phyloP scores from a whole-genome alignment of 2,113 vertebrate species.

The Henicopernis longicauda region DNA sequence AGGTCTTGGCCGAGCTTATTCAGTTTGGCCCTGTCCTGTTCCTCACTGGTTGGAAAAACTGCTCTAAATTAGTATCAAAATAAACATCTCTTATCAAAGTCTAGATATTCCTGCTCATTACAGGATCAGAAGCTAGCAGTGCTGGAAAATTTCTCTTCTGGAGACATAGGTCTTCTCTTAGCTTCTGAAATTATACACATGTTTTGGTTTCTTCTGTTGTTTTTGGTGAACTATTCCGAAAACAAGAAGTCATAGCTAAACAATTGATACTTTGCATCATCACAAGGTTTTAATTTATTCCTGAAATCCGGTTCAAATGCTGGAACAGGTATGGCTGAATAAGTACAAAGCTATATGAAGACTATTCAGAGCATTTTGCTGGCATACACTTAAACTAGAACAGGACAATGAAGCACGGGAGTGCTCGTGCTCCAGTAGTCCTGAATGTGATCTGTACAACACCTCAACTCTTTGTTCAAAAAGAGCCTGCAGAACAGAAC shows the following conservation, averaged over 20 bases:
- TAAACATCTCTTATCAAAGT: background rate
- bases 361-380: background rate
- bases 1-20: background rate
- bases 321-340: background rate
- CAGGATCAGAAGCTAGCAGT: background rate
- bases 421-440: rapidly evolving
- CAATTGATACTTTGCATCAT: background rate
- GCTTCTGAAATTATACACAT: background rate
- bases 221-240: background rate
- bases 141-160: background rate
- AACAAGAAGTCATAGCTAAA: background rate
- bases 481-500: background rate
- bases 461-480: background rate
- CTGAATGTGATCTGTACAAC: background rate
- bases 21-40: background rate
- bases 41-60: background rate
- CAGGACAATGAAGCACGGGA: background rate
- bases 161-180: background rate
- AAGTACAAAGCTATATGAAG: background rate
- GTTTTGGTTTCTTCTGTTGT: background rate
- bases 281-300: background rate
- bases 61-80: background rate
- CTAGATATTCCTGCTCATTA: background rate
- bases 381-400: background rate
- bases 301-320: background rate